Base-by-base conservation (phyloP, 2,888 invertebrate species). In the Dryomyza anilis region DNA sequence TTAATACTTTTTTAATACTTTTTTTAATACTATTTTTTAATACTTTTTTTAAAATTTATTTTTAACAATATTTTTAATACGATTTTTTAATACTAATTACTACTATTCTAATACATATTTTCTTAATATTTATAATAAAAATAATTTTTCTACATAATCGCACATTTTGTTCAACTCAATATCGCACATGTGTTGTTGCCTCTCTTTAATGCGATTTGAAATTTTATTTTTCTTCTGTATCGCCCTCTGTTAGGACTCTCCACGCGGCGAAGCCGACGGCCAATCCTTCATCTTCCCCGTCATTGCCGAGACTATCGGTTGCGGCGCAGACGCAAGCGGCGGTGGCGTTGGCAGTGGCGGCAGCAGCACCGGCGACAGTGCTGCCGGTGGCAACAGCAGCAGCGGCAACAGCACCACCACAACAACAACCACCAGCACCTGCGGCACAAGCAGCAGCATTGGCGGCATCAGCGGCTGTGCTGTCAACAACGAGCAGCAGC, bases 251-350 rank as follows among this genome's bases (percentile, higher is more conserved):
- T n/a, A 86, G 81, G 90, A 90, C 76, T 90, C 89, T 21, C 89
- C 90, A 14, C 85, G 89, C 60, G 88, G 88, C 71, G 88, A 89
- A 74, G 87, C 87, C 33, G 89, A 89, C 72, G 88, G 88, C 2
- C 89, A 89, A 76, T 88, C 88, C 69, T 90, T 90, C 78, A 85
- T 89, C 59, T 90, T 89, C 74, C 89, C 89, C 43, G 86, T 71
- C 79, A 84, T 76, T 68, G 81, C 77, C 69, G 83, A 83, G 72
- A 84, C 81, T 29, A 79, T 74, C 65, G 76, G 77, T 50, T 76
- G 76, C 69, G 77, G 75, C 63, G 68, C 69, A 30, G 71, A 46
- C 39, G 36, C 25, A 48, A 59, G 46, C 57, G 69, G 64, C 16
- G 69, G 67, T 21, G 66, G 69, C 58, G 68, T 72, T 63, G 70